Percentiles rank a stretch among this genome's conserved stretches.
These are phyloP conservation scores for Agriotes lineatus DNA, from an alignment of 2,888 invertebrate genomes.

Conservation along the genomic window DNA sequence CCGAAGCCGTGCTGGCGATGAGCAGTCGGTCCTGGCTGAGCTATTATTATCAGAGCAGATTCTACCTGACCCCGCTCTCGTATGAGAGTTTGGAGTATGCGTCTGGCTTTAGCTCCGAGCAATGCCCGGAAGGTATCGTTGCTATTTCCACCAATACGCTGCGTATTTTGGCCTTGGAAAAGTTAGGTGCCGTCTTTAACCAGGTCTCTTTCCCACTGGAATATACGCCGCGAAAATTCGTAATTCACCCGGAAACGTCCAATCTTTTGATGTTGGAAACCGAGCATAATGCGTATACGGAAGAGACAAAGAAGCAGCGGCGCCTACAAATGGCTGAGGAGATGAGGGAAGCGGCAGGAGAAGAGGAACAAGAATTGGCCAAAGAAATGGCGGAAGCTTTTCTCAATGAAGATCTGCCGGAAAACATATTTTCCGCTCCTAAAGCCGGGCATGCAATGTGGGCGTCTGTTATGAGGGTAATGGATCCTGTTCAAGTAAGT, in stretches of 20 bases:
- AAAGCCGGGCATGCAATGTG: conserved; percentile 97
- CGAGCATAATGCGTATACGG: conserved; percentile 98
- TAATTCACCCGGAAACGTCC: conserved; percentile 91
- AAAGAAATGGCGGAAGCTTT: conserved; percentile 98
- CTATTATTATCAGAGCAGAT: conserved; percentile 97
- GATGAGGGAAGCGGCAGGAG: conserved; percentile 97
- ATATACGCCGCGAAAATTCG: conserved; percentile 95
- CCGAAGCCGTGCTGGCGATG: conserved; percentile 97
- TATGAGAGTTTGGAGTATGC: conserved; percentile 98
- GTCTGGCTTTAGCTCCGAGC: conserved; percentile 95
- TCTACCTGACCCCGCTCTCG: conserved; percentile 94
- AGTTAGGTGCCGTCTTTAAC: conserved; percentile 98
- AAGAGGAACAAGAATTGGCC: conserved; percentile 95
- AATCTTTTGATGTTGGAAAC: conserved; percentile 94
- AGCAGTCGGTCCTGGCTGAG: conserved; percentile 98
- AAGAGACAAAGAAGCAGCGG: conserved; percentile 91
- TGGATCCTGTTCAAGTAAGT: conserved; percentile 79
- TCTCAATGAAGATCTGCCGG: conserved; percentile 93
- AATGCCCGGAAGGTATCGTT: conserved; percentile 98
- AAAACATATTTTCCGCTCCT: conserved; percentile 94
- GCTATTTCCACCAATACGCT: conserved; percentile 98
- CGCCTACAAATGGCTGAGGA: conserved; percentile 98
- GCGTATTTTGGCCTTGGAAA: conserved; percentile 96
- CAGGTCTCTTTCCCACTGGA: conserved; percentile 93
- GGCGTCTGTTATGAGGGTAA: conserved; percentile 91